Percentiles rank a stretch among this genome's conserved stretches.
Evolutionary conservation across 2,888 invertebrate genomes (phyloP).

Genomic region (Metacarcinus magister): DNA sequence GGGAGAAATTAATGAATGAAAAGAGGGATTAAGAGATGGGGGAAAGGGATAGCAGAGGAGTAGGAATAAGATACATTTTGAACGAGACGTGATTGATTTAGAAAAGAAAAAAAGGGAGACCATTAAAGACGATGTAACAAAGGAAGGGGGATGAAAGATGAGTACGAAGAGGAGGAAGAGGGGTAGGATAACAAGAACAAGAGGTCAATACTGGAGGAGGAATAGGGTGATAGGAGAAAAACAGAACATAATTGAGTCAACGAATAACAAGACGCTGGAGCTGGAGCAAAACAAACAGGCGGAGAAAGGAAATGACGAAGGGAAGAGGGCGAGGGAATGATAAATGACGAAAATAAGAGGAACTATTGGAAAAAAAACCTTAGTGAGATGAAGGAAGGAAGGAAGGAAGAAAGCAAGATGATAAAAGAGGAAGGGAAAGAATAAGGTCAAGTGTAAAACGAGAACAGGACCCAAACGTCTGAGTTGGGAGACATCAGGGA

Average conservation of each 20-base stretch:
- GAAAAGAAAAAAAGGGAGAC: not conserved
- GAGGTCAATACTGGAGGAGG: not conserved
- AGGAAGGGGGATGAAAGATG: not conserved
- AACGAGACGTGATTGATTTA: not conserved
- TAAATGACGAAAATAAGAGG: not conserved
- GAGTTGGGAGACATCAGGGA: not conserved
- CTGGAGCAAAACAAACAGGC: not conserved
- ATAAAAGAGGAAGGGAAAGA: not conserved
- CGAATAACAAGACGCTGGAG: slow-evolving; percentile 8
- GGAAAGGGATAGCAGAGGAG: not conserved
- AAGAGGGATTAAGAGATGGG: not conserved
- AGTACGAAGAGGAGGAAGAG: not conserved
- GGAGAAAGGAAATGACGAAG: not conserved
- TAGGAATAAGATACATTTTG: not conserved
- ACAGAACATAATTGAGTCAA: not conserved
- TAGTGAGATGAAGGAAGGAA: not conserved
- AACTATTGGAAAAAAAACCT: not conserved
- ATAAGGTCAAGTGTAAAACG: not conserved
- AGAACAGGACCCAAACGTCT: not conserved
- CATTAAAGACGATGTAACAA: not conserved
- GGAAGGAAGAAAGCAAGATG: not conserved
- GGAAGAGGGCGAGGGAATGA: not conserved
- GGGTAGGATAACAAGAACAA: slow-evolving; percentile 5
- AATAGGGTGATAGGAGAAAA: not conserved
- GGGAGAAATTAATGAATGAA: not conserved